These are phyloP conservation scores for Aspidapion aeneum DNA, from an alignment of 2,888 invertebrate genomes.

Conservation along the genomic window DNA sequence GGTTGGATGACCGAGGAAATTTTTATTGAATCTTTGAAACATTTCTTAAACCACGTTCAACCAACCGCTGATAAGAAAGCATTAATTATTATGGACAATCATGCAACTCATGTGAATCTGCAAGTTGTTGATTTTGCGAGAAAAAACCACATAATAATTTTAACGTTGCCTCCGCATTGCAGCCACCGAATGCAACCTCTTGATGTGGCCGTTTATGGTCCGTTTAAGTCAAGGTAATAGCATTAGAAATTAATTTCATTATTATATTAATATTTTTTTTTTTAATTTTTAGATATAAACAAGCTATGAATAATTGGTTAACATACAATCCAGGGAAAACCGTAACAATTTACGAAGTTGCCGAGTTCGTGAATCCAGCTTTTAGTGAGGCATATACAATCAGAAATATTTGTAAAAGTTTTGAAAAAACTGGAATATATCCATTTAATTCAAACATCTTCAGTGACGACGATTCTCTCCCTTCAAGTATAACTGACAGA, in stretches of 20 bases:
- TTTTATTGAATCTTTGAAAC: constrained; percentile 15
- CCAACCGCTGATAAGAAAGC: constrained; percentile 13
- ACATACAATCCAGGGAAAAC: constrained; percentile 23
- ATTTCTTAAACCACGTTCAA: constrained; percentile 7
- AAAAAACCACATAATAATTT: constrained; percentile 14
- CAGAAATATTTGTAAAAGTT: constrained; percentile 25
- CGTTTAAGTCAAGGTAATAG: constrained; percentile 15
- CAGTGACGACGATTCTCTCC: constrained; percentile 24
- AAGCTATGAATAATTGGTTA: constrained; percentile 17
- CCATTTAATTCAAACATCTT: constrained; percentile 27
- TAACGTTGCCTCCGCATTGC: constrained; percentile 16
- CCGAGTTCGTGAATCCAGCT: constrained; percentile 19
- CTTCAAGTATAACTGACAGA: constrained; percentile 17
- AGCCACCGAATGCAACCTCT: constrained; percentile 18
- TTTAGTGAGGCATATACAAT: constrained; percentile 23
- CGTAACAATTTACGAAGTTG: constrained; percentile 21
- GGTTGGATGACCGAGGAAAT: constrained; percentile 22
- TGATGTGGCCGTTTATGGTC: constrained; percentile 21
- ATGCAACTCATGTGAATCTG: constrained; percentile 12
- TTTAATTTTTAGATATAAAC: constrained; percentile 13
- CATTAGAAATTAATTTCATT: constrained; percentile 6
- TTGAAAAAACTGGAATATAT: constrained; percentile 25
- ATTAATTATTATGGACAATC: constrained; percentile 16
- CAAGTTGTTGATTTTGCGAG: background rate
- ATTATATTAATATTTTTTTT: constrained; percentile 3